Conservation (phyloP, 1,140 invertebrate genomes). For the Neodiprion fabricii region DNA sequence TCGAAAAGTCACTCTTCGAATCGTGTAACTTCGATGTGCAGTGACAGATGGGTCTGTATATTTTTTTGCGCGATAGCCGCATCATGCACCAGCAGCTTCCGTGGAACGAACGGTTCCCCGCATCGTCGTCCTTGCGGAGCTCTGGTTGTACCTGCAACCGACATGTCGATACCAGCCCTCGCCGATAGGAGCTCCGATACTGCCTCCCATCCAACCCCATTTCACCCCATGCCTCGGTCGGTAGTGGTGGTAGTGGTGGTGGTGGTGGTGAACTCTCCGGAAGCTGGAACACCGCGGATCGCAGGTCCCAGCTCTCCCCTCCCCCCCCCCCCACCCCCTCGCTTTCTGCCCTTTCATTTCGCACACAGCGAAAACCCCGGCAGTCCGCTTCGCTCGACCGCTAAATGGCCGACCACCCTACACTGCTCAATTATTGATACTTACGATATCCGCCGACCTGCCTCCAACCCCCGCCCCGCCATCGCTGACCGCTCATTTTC, state of each 20-base stretch:
- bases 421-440: slow-evolving; percentile 60
- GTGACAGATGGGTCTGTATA: slow-evolving; percentile 49
- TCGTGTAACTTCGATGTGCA: slow-evolving; percentile 21
- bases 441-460: slow-evolving; percentile 23
- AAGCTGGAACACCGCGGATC: neutral
- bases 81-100: too few relatives aligned
- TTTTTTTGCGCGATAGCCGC: too few relatives aligned
- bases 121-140: slow-evolving; percentile 32
- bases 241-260: neutral
- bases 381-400: slow-evolving; percentile 42
- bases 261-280: neutral
- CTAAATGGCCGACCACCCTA: slow-evolving; percentile 56
- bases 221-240: too few relatives aligned
- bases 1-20: too few relatives aligned
- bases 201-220: neutral
- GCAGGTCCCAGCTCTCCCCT: neutral
- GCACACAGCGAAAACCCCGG: slow-evolving; percentile 24
- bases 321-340: neutral
- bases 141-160: slow-evolving; percentile 40
- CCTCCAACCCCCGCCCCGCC: slow-evolving; percentile 22
- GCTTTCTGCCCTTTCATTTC: neutral
- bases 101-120: slow-evolving; percentile 38
- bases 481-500: slow-evolving; percentile 30
- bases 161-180: slow-evolving; percentile 62
- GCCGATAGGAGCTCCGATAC: slow-evolving; percentile 26